A percentile compares a stretch with the other conserved stretches of the same genome.
phyloP scores from a whole-genome alignment of 1,140 invertebrate species.

The Lerema accius region DNA sequence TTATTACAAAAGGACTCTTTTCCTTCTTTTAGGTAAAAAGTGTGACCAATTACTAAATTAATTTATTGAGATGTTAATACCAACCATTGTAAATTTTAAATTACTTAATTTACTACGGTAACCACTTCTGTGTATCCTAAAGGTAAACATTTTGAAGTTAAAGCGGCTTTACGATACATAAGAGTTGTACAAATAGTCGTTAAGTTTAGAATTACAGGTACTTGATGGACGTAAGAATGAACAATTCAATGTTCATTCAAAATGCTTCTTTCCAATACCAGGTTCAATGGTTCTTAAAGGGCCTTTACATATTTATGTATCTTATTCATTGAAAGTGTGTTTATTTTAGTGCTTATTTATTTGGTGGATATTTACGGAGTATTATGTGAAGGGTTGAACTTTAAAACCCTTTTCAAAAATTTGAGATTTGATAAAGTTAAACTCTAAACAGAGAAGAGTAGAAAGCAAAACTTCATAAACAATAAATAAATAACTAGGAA shows the following conservation, averaged over 20 bases:
- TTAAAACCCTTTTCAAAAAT: too few relatives aligned
- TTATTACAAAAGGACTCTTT: too few relatives aligned
- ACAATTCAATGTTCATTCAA: not conserved
- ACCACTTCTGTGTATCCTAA: not conserved
- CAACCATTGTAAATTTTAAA: not conserved
- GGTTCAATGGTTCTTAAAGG: not conserved
- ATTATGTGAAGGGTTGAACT: too few relatives aligned
- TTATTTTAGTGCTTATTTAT: too few relatives aligned
- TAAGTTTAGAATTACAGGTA: not conserved
- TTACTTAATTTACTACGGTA: not conserved
- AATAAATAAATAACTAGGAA: too few relatives aligned
- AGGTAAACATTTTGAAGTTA: not conserved
- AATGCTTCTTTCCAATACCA: not conserved
- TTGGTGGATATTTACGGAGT: too few relatives aligned
- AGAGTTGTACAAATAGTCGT: not conserved
- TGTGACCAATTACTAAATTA: conserved; percentile 13
- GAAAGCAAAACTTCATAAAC: too few relatives aligned
- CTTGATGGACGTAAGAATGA: not conserved
- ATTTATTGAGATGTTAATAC: not conserved
- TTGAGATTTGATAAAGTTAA: too few relatives aligned
- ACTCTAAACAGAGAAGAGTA: too few relatives aligned
- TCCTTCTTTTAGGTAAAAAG: too few relatives aligned
- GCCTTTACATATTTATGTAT: not conserved
- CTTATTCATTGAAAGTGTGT: too few relatives aligned
- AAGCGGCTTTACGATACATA: not conserved